Base-by-base conservation (phyloP, 2,888 invertebrate species). In the Polydrusus pterygomalis region DNA sequence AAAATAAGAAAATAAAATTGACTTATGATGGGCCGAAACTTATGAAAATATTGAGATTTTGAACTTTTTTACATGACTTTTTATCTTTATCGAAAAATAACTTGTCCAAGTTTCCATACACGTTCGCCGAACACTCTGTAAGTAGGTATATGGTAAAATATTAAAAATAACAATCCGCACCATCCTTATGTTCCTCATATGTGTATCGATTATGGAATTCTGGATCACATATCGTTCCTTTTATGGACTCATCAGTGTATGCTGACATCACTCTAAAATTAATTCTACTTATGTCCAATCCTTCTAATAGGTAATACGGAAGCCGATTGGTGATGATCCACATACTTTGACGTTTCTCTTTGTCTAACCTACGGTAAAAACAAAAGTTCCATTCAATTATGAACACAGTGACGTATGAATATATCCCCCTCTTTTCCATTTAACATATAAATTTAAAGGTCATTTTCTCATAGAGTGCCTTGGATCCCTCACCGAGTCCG, bases 291-390 rank as follows among this genome's bases (percentile, higher is more conserved):
- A 87, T 88, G 81, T 94, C 89, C 62, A 95, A 86, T 8, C 90
- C 88, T 0, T 90, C 90, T 65, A 92, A 94, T 65, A 95, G 89
- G 85, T 92, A 95, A 86, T 92, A 90, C 0, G 95, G 95, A 75
- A 96, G 85, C 25, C 90, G 90, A 85, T 96, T 95, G 2, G 94
- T 92, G 80, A 96, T 89, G 3, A 95, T 89, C 95, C 95, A 96
- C 9, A 95, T 89, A 70, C 90, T 92, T 82, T 95, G 93, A 49
- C 90, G 89, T 10, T 87, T 82, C 47, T 93, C 93, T 74, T 92
- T 90, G 82, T 96, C 95, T 10, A 95, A 89, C 15, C 79, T 74
- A 54, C n/a, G 47, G 49, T 13, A 45, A 30, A 15, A 58, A n/a
- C n/a, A 43, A 18, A 56, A 68, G 25, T 2, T 20, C n/a, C 43